phyloP scores from a whole-genome alignment of 2,888 invertebrate species.

The Tetrapedia diversipes region DNA sequence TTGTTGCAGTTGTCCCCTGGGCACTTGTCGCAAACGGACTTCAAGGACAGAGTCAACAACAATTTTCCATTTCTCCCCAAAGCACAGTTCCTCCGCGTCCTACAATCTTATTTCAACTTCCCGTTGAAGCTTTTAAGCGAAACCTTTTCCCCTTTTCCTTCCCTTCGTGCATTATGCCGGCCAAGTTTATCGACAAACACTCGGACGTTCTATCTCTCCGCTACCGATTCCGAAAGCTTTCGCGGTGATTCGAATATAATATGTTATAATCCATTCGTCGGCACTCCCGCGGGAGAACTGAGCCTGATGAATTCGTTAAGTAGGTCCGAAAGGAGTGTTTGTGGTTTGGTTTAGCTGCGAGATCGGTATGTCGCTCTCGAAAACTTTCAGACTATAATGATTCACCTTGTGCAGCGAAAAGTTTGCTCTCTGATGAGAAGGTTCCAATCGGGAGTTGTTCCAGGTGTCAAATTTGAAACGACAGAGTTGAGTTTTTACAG shows the following conservation, averaged over 20 bases:
- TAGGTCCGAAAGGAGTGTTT: too few relatives aligned
- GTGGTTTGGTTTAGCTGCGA: too few relatives aligned
- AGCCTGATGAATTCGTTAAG: slow-evolving; percentile 32
- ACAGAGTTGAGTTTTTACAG: too few relatives aligned
- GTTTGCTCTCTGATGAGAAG: too few relatives aligned
- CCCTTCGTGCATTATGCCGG: slow-evolving; percentile 10
- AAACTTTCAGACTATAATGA: too few relatives aligned
- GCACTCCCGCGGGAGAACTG: too few relatives aligned
- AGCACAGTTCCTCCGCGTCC: neutral
- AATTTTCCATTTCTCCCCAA: neutral
- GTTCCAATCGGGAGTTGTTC: too few relatives aligned
- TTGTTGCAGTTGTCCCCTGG: too few relatives aligned
- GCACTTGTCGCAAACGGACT: too few relatives aligned
- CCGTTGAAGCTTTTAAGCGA: slow-evolving; percentile 5
- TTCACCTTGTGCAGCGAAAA: too few relatives aligned
- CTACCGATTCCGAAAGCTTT: neutral
- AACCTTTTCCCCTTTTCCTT: slow-evolving; percentile 3
- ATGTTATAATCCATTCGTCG: slow-evolving; percentile 16
- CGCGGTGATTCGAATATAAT: slow-evolving; percentile 15
- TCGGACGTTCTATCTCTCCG: neutral
- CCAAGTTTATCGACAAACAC: slow-evolving; percentile 10
- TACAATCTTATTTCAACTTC: slow-evolving; percentile 1
- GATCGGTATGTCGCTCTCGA: too few relatives aligned
- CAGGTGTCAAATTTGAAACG: too few relatives aligned
- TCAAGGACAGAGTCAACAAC: neutral